Base-by-base conservation (phyloP, 2,888 invertebrate species). In the Diarsia brunnea region DNA sequence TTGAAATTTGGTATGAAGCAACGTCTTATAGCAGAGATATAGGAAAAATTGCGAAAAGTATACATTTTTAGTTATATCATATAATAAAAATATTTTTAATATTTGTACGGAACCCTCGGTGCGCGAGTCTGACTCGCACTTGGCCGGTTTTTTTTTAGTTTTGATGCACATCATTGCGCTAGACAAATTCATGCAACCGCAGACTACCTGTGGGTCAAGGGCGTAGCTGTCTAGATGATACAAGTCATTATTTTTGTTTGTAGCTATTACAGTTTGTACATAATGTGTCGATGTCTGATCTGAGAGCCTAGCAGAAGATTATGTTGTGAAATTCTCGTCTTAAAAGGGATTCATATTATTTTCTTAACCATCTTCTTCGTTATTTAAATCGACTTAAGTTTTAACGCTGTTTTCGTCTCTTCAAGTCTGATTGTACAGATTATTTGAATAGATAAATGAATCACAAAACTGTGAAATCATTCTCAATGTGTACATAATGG, bases 121-220 rank as follows among this genome's bases (percentile, higher is more conserved):
- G n/a, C n/a, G n/a, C n/a, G n/a, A n/a, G n/a, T n/a, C n/a, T n/a
- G n/a, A n/a, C n/a, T n/a, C n/a, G n/a, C n/a, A n/a, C n/a, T n/a
- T n/a, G n/a, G n/a, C n/a, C n/a, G n/a, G 49, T 69, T 67, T 55
- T 69, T 61, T 38, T 58, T 19, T 58, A 53, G 31, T 69, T 63
- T 68, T 74, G 21, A 60, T 51, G 47, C 38, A 24, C 61, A n/a
- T 53, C 64, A 79, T 75, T 85, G 69, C 55, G 64, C 51, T 75
- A 74, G 27, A 76, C 60, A 51, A 63, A 65, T 51, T 61, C 67
- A 65, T 61, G 72, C 70, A 77, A 82, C 81, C 81, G 66, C 79
- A 84, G 67, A 8, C 12, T 69, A 47, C 55, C 67, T 63, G 61
- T 64, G 69, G 82, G 82, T 85, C 86, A 87, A 87, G 86, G 86